Base-by-base conservation (phyloP, 2,113 vertebrate genomes). In the Cynopterus brachyotis region DNA sequence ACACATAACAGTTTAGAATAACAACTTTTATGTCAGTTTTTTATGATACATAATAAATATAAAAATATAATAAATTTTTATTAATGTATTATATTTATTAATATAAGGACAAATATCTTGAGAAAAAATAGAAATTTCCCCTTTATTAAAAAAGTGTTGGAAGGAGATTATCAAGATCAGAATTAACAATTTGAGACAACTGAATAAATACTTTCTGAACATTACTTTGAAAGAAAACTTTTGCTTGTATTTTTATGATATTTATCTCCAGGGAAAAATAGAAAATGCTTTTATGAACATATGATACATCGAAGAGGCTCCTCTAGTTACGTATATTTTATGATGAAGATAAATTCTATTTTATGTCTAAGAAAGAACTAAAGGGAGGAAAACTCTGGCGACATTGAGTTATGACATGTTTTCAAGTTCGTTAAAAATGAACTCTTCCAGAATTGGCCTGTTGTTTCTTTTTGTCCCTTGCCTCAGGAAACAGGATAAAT, bases 241-340 rank as follows among this genome's bases (percentile, higher is more conserved):
- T 93, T 84, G 37, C 6, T 81, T 89, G 24, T 62, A 79, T 91
- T 96, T 94, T 93, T 73, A 79, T 83, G 37, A 53, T 89, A 81
- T 40, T 84, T 70, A 64, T 87, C 15, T 90, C 16, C 6, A 75
- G 62, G 42, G 45, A 5, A 60, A 59, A 69, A 83, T 80, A 60
- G 42, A 40, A 94, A 89, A 79, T 84, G 20, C n/a, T 59, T 94
- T 93, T 91, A 70, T 91, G n/a, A 94, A 84, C 16, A 91, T 13
- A 70, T 28, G 79, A 50, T 78, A 92, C 17, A n/a, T 62, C 37
- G 69, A 79, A 95, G 45, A 92, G 62, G 30, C n/a, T 94, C 37
- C 85, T 84, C 7, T 45, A 70, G 22, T 80, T 88, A 70, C 2
- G 50, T 55, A 45, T 22, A 50, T 79, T 83, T 94, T 67, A 82